Evolutionary conservation across 2,797 vertebrate species (phyloP).

Genomic region (Merluccius polli): DNA sequence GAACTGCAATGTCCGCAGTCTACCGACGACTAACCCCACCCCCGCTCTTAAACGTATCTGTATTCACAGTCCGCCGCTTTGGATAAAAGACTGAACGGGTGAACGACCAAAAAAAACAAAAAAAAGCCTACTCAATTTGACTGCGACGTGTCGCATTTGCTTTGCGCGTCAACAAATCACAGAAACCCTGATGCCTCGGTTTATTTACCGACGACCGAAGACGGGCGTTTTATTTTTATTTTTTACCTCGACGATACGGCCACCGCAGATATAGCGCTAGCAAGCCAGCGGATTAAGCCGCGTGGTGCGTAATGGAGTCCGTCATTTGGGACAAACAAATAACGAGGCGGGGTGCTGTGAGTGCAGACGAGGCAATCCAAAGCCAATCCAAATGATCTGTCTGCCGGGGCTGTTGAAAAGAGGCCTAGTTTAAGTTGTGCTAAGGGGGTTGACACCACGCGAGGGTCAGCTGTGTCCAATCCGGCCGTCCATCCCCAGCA

Average conservation of each 20-base stretch:
- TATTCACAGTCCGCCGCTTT: no score
- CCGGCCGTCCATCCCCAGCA: neutral
- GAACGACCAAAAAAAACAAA: no score
- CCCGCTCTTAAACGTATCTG: no score
- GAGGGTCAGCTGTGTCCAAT: neutral
- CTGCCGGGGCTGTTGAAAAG: neutral
- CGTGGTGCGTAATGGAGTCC: neutral
- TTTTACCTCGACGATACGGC: neutral
- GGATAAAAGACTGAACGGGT: no score
- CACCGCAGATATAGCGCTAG: conserved; percentile 9
- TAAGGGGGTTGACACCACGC: neutral
- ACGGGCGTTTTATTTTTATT: neutral
- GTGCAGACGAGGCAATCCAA: neutral
- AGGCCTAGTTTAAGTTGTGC: neutral
- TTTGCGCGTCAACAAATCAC: no score
- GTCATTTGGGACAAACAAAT: conserved; percentile 3
- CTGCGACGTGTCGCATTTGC: no score
- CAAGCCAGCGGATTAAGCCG: neutral
- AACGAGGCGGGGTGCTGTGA: neutral
- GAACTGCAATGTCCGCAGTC: no score
- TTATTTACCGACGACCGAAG: neutral
- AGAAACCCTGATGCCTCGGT: no score
- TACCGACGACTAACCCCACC: no score
- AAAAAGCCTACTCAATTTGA: no score
- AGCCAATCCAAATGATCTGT: conserved; percentile 12